Evolutionary conservation across 1,140 invertebrate genomes (phyloP).

Genomic region (Rhynchophorus ferrugineus): DNA sequence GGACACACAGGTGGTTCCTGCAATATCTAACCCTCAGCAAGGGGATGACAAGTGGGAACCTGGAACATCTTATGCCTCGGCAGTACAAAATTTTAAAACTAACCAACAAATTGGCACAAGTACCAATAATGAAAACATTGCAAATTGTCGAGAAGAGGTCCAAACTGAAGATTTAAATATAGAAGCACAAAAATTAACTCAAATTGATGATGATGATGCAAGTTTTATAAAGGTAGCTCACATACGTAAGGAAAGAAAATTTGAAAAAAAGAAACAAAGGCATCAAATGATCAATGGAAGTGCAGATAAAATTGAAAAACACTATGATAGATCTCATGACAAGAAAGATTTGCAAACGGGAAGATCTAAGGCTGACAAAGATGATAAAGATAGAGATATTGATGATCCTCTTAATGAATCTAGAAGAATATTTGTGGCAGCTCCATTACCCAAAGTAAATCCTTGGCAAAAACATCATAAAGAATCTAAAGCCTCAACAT

Average conservation of each 20-base stretch:
- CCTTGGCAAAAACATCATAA: constrained; percentile 48
- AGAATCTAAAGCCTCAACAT: constrained; percentile 32
- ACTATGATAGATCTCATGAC: constrained; percentile 14
- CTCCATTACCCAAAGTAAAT: constrained; percentile 53
- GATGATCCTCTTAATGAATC: constrained; percentile 35
- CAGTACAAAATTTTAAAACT: constrained; percentile 37
- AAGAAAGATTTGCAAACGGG: constrained; percentile 24
- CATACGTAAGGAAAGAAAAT: constrained; percentile 45
- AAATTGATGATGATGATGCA: constrained; percentile 41
- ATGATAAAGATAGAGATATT: constrained; percentile 25
- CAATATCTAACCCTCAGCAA: constrained; percentile 19
- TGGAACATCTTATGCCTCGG: constrained; percentile 36
- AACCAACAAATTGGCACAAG: constrained; percentile 6
- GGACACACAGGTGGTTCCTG: constrained; percentile 26
- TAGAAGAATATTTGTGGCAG: constrained; percentile 52
- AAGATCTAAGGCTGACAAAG: constrained; percentile 13
- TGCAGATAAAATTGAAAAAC: constrained; percentile 21
- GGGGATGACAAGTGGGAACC: constrained; percentile 21
- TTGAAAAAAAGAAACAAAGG: constrained; percentile 34
- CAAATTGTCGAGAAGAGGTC: constrained; percentile 16
- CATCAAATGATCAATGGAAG: constrained; percentile 21
- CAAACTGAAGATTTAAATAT: constrained; percentile 1
- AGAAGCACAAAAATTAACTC: neutral
- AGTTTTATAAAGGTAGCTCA: constrained; percentile 46
- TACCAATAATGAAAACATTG: constrained; percentile 32